These are phyloP conservation scores for Odocoileus hemionus DNA, from an alignment of 2,113 vertebrate genomes.

Conservation along the genomic window DNA sequence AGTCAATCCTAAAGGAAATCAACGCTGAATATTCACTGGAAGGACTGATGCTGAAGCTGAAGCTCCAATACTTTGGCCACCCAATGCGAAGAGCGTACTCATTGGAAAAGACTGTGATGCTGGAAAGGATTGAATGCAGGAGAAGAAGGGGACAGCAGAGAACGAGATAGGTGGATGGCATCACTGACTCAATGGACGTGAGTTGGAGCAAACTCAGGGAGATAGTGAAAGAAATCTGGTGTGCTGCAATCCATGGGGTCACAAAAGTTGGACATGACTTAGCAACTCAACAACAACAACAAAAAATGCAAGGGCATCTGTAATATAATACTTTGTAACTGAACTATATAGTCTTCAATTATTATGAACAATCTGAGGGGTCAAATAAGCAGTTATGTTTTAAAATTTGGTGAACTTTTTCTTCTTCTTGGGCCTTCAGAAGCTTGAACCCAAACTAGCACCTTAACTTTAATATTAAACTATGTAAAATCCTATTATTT, in stretches of 20 bases:
- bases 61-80: not conserved
- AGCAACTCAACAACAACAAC: not conserved
- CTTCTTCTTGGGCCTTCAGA: not conserved
- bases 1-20: not conserved
- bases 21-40: not conserved
- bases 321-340: not conserved
- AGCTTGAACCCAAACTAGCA: not conserved
- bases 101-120: not conserved
- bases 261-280: not conserved
- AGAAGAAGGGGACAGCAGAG: not conserved
- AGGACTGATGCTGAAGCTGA: not conserved
- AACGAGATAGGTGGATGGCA: not conserved
- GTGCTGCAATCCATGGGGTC: not conserved
- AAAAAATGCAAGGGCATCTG: not conserved
- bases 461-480: not conserved
- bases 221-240: not conserved
- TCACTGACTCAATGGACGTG: not conserved
- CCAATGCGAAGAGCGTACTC: not conserved
- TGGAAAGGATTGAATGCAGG: not conserved
- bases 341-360: not conserved
- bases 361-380: not conserved
- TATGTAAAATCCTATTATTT: conserved; percentile 17
- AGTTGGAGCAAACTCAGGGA: not conserved
- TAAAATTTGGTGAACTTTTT: not conserved
- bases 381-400: not conserved